Evolutionary conservation across 2,888 invertebrate species (phyloP).

Genomic region (Lasiommata megera): DNA sequence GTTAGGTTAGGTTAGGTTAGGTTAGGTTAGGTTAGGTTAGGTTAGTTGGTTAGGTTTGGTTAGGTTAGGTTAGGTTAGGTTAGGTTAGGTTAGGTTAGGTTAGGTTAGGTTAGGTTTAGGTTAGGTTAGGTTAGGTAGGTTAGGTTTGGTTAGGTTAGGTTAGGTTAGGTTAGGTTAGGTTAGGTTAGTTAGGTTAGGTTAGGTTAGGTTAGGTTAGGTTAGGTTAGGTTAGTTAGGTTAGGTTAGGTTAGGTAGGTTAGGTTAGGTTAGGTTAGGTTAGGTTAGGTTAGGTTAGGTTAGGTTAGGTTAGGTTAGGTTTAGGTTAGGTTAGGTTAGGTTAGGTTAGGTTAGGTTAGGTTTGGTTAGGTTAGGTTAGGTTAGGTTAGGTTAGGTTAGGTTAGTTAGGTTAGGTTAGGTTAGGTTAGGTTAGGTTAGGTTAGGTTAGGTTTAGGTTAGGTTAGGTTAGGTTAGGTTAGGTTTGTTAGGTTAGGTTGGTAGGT

Average conservation of each 20-base stretch:
- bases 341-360: conserved; percentile 7
- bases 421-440: conserved; percentile 7
- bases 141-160: conserved; percentile 23
- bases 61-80: conserved; percentile 15
- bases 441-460: no score
- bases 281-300: conserved; percentile 10
- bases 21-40: conserved; percentile 21
- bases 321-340: no score
- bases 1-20: conserved; percentile 19
- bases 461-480: conserved; percentile 17
- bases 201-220: conserved; percentile 10
- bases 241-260: conserved; percentile 6
- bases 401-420: conserved; percentile 9
- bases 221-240: conserved; percentile 5
- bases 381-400: conserved; percentile 11
- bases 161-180: conserved; percentile 22
- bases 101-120: conserved; percentile 10
- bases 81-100: not conserved
- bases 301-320: conserved; percentile 12
- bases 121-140: conserved; percentile 23
- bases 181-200: conserved; percentile 12
- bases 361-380: conserved; percentile 1
- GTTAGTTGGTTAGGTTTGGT: conserved; percentile 21
- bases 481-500: conserved; percentile 19
- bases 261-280: conserved; percentile 10